phyloP scores from a whole-genome alignment of 2,888 invertebrate species.

The Patella depressa region DNA sequence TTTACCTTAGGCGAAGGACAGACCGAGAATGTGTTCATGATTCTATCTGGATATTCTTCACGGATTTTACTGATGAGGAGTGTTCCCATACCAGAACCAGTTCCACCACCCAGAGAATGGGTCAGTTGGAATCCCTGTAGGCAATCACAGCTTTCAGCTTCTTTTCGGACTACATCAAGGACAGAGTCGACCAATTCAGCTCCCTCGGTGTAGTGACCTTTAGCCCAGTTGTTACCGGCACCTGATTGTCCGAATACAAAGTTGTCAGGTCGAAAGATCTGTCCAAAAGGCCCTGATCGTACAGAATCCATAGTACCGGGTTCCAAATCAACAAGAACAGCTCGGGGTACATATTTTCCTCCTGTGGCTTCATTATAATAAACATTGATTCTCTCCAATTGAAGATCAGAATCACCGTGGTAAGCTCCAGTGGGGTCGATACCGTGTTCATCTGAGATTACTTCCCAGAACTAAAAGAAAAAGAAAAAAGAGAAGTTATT shows the following conservation, averaged over 20 bases:
- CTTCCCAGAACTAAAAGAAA: conserved; percentile 6
- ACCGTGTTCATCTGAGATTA: not conserved
- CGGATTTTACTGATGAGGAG: conserved; percentile 8
- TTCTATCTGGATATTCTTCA: conserved; percentile 11
- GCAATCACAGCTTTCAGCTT: conserved; percentile 7
- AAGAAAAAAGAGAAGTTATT: not conserved
- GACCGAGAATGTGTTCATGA: conserved; percentile 3
- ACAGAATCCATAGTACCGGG: conserved; percentile 9
- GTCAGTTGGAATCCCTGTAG: conserved; percentile 5
- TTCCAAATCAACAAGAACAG: not conserved
- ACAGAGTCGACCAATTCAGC: conserved; percentile 3
- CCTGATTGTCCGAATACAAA: conserved; percentile 9
- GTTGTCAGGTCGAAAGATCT: conserved; percentile 3
- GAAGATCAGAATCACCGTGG: conserved; percentile 6
- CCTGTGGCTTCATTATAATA: conserved; percentile 10
- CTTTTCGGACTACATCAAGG: conserved; percentile 7
- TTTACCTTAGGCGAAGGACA: conserved; percentile 4
- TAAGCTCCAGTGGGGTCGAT: conserved; percentile 6
- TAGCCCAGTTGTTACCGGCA: conserved; percentile 8
- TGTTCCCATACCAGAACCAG: conserved; percentile 11
- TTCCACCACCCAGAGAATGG: not conserved
- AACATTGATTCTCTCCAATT: conserved; percentile 1
- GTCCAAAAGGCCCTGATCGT: not conserved
- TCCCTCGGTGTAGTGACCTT: conserved; percentile 1
- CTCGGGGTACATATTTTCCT: not conserved